phyloP scores from a whole-genome alignment of 2,113 vertebrate species.

The Lanius ludovicianus region DNA sequence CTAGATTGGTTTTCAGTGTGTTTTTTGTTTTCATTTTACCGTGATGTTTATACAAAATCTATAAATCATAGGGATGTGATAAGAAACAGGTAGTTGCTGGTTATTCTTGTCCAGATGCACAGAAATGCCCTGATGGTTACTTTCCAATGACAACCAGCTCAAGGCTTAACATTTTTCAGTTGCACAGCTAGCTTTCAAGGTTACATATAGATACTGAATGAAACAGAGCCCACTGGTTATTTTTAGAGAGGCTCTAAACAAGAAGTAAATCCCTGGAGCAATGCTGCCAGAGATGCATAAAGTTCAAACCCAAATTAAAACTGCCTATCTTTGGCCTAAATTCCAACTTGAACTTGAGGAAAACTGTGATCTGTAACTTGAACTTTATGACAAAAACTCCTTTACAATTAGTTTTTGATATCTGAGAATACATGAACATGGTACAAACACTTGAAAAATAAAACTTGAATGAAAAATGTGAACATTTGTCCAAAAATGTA shows the following conservation, averaged over 20 bases:
- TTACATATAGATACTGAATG: slow-evolving; percentile 43
- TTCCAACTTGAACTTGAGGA: slow-evolving; percentile 42
- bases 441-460: background rate
- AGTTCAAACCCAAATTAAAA: slow-evolving; percentile 66
- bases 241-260: slow-evolving; percentile 59
- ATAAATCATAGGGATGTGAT: background rate
- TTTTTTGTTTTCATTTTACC: background rate
- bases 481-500: background rate
- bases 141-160: background rate
- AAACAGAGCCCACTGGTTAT: slow-evolving; percentile 36
- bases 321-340: slow-evolving; percentile 38
- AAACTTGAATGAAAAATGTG: background rate
- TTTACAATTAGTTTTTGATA: background rate
- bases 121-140: background rate
- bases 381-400: background rate
- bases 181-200: slow-evolving; percentile 35
- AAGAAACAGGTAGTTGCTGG: background rate
- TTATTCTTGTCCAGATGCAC: background rate
- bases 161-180: slow-evolving; percentile 26
- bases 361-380: background rate
- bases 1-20: background rate
- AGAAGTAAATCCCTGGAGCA: slow-evolving; percentile 51
- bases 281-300: slow-evolving; percentile 38
- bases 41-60: background rate
- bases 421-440: background rate